phyloP scores from a whole-genome alignment of 2,797 vertebrate genomes.

The Gastrophryne carolinensis region DNA sequence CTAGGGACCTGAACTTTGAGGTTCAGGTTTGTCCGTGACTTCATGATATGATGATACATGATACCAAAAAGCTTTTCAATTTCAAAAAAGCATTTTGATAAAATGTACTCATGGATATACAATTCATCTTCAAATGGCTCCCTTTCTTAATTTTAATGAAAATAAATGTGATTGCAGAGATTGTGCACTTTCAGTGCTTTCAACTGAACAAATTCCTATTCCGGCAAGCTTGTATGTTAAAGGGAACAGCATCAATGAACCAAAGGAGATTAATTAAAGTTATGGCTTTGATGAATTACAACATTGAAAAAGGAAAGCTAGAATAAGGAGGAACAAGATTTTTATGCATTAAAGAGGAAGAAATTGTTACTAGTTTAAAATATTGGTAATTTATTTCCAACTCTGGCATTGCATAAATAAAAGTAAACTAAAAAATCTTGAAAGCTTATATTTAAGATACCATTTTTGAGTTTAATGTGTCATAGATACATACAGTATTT shows the following conservation, averaged over 20 bases:
- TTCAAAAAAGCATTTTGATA: conserved; percentile 17
- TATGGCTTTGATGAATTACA: conserved; percentile 29
- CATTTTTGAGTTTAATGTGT: too few relatives aligned
- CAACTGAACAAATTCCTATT: conserved; percentile 8
- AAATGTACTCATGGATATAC: conserved; percentile 28
- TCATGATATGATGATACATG: too few relatives aligned
- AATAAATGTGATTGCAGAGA: conserved; percentile 31
- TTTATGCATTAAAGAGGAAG: too few relatives aligned
- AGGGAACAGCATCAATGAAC: conserved; percentile 25
- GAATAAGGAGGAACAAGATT: too few relatives aligned
- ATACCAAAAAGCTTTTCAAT: conserved; percentile 12
- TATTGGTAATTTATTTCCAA: neutral
- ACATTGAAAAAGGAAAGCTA: too few relatives aligned
- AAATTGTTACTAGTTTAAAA: neutral
- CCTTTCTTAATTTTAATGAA: conserved; percentile 20
- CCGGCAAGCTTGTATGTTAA: conserved; percentile 4
- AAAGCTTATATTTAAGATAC: too few relatives aligned
- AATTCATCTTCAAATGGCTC: conserved; percentile 39
- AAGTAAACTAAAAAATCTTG: too few relatives aligned
- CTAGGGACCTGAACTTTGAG: conserved; percentile 1
- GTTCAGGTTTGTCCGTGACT: too few relatives aligned
- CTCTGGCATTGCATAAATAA: too few relatives aligned
- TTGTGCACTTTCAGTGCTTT: conserved; percentile 16
- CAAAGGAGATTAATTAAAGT: conserved; percentile 36
- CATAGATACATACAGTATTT: too few relatives aligned